A percentile compares a stretch with the other conserved stretches of the same genome.
Conservation (phyloP, 2,113 vertebrate species). For the Rousettus leschenaultii region DNA sequence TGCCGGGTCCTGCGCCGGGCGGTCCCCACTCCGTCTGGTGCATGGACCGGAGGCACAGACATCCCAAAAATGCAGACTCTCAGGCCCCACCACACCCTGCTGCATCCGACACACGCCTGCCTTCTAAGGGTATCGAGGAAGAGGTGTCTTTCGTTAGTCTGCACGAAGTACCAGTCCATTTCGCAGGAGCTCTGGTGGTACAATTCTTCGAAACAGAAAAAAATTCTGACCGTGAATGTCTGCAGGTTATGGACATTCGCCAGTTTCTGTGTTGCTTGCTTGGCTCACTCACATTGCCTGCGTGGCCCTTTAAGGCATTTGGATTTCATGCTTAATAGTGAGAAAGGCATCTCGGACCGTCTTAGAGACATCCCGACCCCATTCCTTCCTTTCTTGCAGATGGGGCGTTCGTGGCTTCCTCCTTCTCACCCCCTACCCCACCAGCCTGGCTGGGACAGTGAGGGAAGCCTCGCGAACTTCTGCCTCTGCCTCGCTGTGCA, state of each 20-base stretch:
- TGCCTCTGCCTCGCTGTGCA: not conserved
- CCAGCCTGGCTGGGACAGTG: not conserved
- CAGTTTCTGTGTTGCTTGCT: not conserved
- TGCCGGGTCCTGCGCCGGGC: not conserved
- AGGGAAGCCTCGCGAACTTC: accelerated
- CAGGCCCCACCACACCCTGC: not conserved
- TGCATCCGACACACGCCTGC: not conserved
- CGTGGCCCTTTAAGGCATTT: not conserved
- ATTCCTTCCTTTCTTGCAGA: not conserved
- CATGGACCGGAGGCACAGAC: accelerated
- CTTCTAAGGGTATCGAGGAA: not conserved
- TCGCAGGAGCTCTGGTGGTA: not conserved
- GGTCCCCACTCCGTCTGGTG: too few relatives aligned
- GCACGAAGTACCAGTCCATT: not conserved
- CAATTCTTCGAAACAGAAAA: not conserved
- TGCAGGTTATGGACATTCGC: not conserved
- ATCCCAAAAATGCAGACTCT: not conserved
- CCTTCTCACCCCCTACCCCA: not conserved
- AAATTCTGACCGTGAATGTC: accelerated
- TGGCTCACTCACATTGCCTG: accelerated
- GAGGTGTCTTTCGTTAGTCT: not conserved
- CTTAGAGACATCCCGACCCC: not conserved
- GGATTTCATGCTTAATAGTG: not conserved
- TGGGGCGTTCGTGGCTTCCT: not conserved
- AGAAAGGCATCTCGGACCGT: not conserved